Evolutionary conservation across 2,113 vertebrate genomes (phyloP).

Genomic region (Coryphaenoides rupestris): DNA sequence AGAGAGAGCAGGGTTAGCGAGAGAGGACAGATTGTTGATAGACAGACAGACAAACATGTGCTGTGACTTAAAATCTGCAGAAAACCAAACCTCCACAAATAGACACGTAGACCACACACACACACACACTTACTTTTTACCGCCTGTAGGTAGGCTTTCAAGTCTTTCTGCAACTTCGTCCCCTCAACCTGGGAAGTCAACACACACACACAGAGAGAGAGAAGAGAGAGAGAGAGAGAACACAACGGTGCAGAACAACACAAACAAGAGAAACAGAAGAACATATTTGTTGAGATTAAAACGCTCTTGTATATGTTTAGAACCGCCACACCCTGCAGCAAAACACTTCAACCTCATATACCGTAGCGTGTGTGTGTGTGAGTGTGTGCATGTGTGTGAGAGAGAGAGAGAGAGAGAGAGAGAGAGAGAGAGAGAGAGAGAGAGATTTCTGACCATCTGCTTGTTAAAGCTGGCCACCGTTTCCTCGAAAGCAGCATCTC

Average conservation of each 20-base stretch:
- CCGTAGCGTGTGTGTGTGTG: no score
- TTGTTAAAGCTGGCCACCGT: slow-evolving; percentile 94
- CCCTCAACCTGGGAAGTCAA: slow-evolving; percentile 77
- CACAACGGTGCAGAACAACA: background rate
- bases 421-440: background rate
- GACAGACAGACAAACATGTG: background rate
- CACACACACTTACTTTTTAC: slow-evolving; percentile 81
- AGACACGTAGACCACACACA: background rate
- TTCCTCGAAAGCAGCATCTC: slow-evolving; percentile 90
- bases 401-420: background rate
- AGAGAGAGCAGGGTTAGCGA: no score
- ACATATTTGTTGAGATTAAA: no score
- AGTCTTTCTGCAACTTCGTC: slow-evolving; percentile 87
- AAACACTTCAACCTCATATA: no score
- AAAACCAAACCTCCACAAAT: background rate
- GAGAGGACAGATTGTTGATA: background rate
- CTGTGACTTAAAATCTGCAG: no score
- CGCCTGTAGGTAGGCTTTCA: slow-evolving; percentile 82
- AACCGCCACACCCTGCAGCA: no score
- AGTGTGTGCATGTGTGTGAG: no score
- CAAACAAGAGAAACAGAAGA: background rate
- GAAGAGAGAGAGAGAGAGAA: no score
- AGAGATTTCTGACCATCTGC: slow-evolving; percentile 83
- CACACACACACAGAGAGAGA: background rate
- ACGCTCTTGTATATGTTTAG: no score